Conservation (phyloP, 2,797 vertebrate genomes). For the Sparus aurata region DNA sequence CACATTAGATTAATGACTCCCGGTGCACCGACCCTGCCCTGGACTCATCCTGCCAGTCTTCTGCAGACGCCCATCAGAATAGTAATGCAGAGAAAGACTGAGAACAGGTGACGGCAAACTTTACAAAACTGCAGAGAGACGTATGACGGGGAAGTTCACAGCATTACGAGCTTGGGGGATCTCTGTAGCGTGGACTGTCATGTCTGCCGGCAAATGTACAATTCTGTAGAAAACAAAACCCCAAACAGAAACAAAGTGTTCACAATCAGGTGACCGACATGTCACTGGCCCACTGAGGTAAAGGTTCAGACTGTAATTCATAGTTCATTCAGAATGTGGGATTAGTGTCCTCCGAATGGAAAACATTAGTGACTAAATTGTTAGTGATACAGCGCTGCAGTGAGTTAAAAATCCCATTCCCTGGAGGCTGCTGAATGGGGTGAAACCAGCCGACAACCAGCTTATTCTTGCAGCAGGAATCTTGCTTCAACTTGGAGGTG, state of each 20-base stretch:
- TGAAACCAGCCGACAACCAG: too few relatives aligned
- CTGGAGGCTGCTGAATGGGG: too few relatives aligned
- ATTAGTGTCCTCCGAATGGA: too few relatives aligned
- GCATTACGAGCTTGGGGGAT: neutral
- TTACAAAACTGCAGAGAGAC: neutral
- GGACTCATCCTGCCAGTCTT: neutral
- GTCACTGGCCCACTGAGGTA: neutral
- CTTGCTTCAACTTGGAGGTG: too few relatives aligned
- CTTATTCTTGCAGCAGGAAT: too few relatives aligned
- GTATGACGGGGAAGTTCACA: neutral
- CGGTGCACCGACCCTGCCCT: neutral
- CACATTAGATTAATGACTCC: constrained; percentile 6
- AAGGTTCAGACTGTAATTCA: too few relatives aligned
- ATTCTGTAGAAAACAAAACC: neutral
- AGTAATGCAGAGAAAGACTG: constrained; percentile 8
- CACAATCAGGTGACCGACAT: neutral
- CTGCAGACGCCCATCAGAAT: neutral
- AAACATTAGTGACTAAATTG: too few relatives aligned
- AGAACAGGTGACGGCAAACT: neutral
- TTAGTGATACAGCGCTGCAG: too few relatives aligned
- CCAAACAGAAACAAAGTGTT: neutral
- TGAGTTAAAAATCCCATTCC: too few relatives aligned
- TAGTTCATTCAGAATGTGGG: too few relatives aligned
- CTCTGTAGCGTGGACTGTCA: too few relatives aligned
- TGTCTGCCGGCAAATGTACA: neutral